Base-by-base conservation (phyloP, 2,113 vertebrate genomes). In the Panurus biarmicus region DNA sequence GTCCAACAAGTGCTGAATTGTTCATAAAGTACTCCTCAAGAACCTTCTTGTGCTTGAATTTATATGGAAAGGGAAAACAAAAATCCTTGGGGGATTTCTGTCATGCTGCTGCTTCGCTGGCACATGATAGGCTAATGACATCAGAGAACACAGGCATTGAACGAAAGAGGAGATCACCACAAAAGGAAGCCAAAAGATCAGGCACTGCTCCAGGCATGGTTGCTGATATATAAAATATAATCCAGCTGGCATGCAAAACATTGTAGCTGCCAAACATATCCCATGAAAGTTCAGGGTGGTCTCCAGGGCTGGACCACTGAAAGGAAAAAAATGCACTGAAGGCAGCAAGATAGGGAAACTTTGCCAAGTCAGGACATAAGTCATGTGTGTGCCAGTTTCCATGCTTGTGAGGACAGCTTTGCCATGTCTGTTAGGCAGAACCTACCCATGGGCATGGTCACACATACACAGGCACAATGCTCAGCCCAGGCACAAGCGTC, bases 201-300 rank as follows among this genome's bases (percentile, higher is more conserved):
- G 72, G 86, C 67, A 0, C 62, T 61, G 77, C 85, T 97, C 92
- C 95, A 97, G 76, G 56, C 94, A 89, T 0, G 57, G 78, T 85
- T 85, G 85, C 83, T 79, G 80, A 74, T 50, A 44, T 18, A 87
- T 48, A 88, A 96, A 82, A 51, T 58, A 75, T 40, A 71, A 88
- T 93, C 90, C 74, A 96, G 48, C 42, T 97, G 96, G 87, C 86
- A 92, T n/a, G 47, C 40, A 93, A 89, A 85, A 54, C 24, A 35
- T 71, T 57, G 53, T 12, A 89, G 58, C 62, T 95, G 95, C 94
- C 96, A 97, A 91, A 95, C 14, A 67, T 42, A 80, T 89, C 66
- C 85, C 87, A 82, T 38, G 50, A 79, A 87, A 94, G 58, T 47
- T 90, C 71, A 26, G 65, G 95, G 92, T 94, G 92, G 70, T 94